A percentile compares a stretch with the other conserved stretches of the same genome.
Evolutionary conservation across 2,113 vertebrate genomes (phyloP).

Genomic region (Callipepla californica): DNA sequence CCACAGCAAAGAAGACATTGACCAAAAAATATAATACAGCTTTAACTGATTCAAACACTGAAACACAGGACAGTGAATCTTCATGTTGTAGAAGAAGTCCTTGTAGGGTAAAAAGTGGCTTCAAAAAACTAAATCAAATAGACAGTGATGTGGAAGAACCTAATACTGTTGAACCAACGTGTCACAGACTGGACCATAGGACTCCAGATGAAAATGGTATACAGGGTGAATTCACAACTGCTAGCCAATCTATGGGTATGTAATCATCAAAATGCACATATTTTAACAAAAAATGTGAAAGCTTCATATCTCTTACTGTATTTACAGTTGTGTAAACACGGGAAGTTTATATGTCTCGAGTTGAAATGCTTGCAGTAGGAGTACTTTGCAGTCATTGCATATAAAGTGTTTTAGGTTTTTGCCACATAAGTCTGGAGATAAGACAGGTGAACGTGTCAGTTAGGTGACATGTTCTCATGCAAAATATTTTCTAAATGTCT

Average conservation of each 20-base stretch:
- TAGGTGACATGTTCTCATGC: background rate
- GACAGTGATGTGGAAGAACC: constrained; percentile 74
- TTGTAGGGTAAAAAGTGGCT: constrained; percentile 71
- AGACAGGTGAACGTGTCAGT: background rate
- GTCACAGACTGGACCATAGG: constrained; percentile 76
- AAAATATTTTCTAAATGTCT: background rate
- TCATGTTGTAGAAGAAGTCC: constrained; percentile 65
- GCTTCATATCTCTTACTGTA: background rate
- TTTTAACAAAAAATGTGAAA: background rate
- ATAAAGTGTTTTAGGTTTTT: background rate
- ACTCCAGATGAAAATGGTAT: constrained; percentile 77
- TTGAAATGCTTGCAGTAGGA: background rate
- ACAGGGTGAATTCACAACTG: constrained; percentile 80
- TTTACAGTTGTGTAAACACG: background rate
- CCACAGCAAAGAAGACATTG: constrained; percentile 76
- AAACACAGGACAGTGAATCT: constrained; percentile 75
- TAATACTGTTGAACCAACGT: constrained; percentile 74
- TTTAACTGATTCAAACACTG: constrained; percentile 73
- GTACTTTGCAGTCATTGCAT: background rate
- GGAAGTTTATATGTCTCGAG: background rate
- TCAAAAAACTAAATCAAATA: constrained; percentile 78
- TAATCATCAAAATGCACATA: constrained; percentile 2
- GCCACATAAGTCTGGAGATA: background rate
- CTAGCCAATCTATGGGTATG: constrained; percentile 80
- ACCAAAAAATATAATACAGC: constrained; percentile 77